Conservation (phyloP, 2,113 vertebrate species). For the Coracopsis vasa region DNA sequence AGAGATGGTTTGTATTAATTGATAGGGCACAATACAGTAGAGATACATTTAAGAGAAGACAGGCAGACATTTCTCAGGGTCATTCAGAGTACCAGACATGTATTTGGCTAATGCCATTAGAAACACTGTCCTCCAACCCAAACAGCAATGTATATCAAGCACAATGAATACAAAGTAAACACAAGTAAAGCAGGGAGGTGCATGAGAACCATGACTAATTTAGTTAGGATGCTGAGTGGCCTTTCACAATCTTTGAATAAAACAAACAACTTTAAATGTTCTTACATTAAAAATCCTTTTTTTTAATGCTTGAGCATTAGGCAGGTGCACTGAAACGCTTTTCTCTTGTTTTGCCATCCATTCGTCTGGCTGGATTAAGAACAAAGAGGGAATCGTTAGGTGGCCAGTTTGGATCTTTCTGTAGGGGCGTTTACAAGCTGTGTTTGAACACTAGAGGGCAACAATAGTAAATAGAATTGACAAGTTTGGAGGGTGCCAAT, state of each 20-base stretch:
- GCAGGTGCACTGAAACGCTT: neutral
- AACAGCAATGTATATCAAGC: neutral
- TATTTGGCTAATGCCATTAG: neutral
- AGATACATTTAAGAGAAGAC: neutral
- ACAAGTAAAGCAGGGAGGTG: neutral
- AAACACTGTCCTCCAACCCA: neutral
- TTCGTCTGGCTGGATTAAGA: neutral
- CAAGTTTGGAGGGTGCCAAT: neutral
- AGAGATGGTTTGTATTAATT: neutral
- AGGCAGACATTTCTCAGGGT: neutral
- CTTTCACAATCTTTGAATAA: neutral
- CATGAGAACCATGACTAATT: neutral
- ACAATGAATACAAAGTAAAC: fast-evolving
- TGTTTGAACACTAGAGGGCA: slow-evolving; percentile 54
- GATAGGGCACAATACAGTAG: neutral
- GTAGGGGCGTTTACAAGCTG: neutral
- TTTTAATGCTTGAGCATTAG: neutral
- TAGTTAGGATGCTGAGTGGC: neutral
- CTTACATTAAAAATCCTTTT: neutral
- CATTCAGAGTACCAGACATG: neutral
- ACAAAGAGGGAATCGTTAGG: fast-evolving
- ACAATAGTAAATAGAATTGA: neutral
- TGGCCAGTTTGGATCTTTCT: neutral
- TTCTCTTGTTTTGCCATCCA: neutral
- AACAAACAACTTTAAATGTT: neutral